Conservation (phyloP, 2,113 vertebrate species). For the Formicarius rufipectus region DNA sequence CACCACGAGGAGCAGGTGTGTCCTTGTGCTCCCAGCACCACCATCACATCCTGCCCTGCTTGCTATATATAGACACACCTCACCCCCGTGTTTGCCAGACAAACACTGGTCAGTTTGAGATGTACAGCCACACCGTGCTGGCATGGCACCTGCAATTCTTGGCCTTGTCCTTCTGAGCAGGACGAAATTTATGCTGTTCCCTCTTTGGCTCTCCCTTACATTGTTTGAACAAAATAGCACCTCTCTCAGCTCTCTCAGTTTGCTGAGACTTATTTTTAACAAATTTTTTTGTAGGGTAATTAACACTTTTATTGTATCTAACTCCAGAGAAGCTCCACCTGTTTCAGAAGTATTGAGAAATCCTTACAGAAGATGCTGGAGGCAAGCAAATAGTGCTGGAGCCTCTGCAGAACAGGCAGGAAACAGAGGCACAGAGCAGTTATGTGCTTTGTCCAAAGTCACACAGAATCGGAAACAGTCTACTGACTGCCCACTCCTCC, state of each 20-base stretch:
- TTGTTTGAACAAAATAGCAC: not conserved
- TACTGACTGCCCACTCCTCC: not conserved
- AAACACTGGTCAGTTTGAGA: not conserved
- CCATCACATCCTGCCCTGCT: not conserved
- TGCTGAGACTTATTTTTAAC: not conserved
- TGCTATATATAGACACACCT: fast-evolving
- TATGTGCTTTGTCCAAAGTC: not conserved
- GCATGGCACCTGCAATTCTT: not conserved
- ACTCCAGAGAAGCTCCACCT: not conserved
- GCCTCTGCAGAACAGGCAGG: not conserved
- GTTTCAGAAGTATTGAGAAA: not conserved
- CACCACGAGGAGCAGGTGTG: not conserved
- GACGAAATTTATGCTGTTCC: not conserved
- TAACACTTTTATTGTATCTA: not conserved
- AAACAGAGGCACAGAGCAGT: not conserved
- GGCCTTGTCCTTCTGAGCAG: not conserved
- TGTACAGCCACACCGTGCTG: fast-evolving
- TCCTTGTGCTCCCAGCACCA: not conserved
- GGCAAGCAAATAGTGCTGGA: not conserved
- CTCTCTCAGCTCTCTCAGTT: not conserved
- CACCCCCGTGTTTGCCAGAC: not conserved
- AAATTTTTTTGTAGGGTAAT: not conserved
- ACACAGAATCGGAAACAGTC: not conserved
- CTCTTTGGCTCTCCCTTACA: not conserved
- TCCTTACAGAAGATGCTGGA: not conserved